Evolutionary conservation across 2,113 vertebrate species (phyloP).

Genomic region (Spermophilus dauricus): DNA sequence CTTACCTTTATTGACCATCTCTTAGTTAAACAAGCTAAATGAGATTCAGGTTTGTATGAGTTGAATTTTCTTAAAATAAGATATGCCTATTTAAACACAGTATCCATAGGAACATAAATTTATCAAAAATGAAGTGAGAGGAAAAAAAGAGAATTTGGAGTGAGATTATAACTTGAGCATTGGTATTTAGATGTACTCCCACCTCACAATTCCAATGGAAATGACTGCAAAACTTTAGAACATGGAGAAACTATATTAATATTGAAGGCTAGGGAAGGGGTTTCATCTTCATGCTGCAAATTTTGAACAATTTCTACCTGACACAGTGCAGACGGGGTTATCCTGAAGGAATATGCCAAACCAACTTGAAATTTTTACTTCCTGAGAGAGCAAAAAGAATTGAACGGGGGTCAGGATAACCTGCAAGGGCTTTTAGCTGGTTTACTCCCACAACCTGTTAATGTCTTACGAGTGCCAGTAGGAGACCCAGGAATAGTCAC

Average conservation of each 20-base stretch:
- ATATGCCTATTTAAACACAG: slow-evolving; percentile 63
- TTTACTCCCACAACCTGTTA: slow-evolving; percentile 31
- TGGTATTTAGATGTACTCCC: slow-evolving; percentile 48
- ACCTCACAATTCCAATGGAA: slow-evolving; percentile 54
- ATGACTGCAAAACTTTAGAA: slow-evolving; percentile 47
- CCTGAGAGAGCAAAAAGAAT: slow-evolving; percentile 20
- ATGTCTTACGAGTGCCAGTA: background rate
- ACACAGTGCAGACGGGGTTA: background rate
- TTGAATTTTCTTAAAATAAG: slow-evolving; percentile 71
- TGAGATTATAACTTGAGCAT: slow-evolving; percentile 52
- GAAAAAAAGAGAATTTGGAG: slow-evolving; percentile 51
- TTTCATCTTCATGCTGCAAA: slow-evolving; percentile 26
- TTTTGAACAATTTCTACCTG: background rate
- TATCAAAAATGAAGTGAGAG: slow-evolving; percentile 62
- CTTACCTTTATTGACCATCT: slow-evolving; percentile 78
- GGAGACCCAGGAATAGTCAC: background rate
- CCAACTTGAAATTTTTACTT: slow-evolving; percentile 38
- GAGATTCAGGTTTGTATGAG: slow-evolving; percentile 64
- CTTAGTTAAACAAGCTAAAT: slow-evolving; percentile 62
- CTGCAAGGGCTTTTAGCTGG: slow-evolving; percentile 15
- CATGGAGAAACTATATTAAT: background rate
- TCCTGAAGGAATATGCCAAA: slow-evolving; percentile 18
- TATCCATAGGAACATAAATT: slow-evolving; percentile 73
- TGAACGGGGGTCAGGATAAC: slow-evolving; percentile 37
- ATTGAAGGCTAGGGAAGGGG: background rate